Conservation (phyloP, 2,797 vertebrate species). For the Microctenopoma stevenorrisi region DNA sequence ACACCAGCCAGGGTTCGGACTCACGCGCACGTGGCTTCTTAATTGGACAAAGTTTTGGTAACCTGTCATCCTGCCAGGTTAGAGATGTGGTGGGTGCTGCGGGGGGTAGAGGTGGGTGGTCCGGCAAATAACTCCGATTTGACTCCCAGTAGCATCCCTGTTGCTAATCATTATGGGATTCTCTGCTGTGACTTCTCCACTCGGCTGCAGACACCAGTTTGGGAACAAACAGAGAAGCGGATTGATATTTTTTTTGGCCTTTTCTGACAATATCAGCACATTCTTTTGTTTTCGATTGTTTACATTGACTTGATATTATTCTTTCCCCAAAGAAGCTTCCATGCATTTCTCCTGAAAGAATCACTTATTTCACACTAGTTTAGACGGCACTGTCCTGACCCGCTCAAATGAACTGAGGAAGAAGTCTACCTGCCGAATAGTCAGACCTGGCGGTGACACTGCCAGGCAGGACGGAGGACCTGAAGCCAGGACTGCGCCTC, state of each 20-base stretch:
- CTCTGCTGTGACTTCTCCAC: constrained; percentile 8
- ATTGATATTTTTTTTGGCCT: too few relatives aligned
- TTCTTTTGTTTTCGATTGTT: constrained; percentile 13
- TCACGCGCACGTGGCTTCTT: constrained; percentile 52
- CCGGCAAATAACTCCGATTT: constrained; percentile 35
- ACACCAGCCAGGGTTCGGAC: constrained; percentile 33
- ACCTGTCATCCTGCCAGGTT: constrained; percentile 63
- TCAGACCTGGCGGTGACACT: constrained; percentile 31
- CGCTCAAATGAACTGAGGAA: constrained; percentile 7
- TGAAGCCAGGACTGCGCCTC: constrained; percentile 8
- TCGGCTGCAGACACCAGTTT: neutral
- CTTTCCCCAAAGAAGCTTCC: neutral
- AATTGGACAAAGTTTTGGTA: constrained; percentile 65
- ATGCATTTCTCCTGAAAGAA: constrained; percentile 5
- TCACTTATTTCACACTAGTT: constrained; percentile 23
- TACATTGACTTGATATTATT: neutral
- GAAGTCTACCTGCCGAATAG: neutral
- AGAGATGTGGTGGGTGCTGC: constrained; percentile 27
- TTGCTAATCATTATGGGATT: constrained; percentile 37
- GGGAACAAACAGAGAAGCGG: neutral
- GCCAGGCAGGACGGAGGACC: constrained; percentile 25
- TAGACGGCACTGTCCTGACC: constrained; percentile 20
- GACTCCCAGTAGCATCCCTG: constrained; percentile 34
- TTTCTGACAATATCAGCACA: neutral
- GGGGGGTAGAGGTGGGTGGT: constrained; percentile 52